A percentile compares a stretch with the other conserved stretches of the same genome.
These are phyloP conservation scores for Phocides pigmalion DNA, from an alignment of 1,140 invertebrate genomes.

Conservation along the genomic window DNA sequence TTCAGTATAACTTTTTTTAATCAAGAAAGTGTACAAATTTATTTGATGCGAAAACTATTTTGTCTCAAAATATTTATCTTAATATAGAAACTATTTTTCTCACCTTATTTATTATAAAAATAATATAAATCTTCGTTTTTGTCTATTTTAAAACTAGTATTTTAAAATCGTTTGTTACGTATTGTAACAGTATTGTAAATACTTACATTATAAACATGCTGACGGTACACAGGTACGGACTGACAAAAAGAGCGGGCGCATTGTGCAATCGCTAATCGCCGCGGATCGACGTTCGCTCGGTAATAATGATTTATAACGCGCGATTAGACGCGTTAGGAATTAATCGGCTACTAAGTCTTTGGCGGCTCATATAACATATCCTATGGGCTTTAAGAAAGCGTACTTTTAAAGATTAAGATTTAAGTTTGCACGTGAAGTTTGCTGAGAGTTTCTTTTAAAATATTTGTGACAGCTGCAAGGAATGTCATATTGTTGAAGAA, in stretches of 20 bases:
- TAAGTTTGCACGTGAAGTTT: background rate
- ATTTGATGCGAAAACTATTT: no score
- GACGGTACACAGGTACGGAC: conserved; percentile 70
- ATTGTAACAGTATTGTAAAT: no score
- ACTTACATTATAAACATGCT: conserved; percentile 19
- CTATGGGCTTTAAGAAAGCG: background rate
- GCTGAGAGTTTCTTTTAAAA: background rate
- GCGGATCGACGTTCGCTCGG: conserved; percentile 66
- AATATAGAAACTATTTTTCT: no score
- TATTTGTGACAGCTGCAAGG: background rate
- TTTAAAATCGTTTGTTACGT: no score
- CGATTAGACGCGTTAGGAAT: conserved; percentile 75
- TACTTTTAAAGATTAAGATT: background rate
- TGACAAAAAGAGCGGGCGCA: conserved; percentile 76
- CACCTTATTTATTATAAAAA: no score
- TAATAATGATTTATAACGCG: conserved; percentile 81
- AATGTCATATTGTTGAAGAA: background rate
- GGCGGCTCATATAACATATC: conserved; percentile 36
- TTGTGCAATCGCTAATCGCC: conserved; percentile 81
- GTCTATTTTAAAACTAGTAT: no score
- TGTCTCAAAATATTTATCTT: no score
- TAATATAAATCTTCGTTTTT: no score
- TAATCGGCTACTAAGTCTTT: conserved; percentile 67
- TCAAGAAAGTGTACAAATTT: no score
- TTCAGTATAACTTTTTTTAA: no score